Evolutionary conservation across 1,140 invertebrate genomes (phyloP).

Genomic region (Doryteuthis pealeii): DNA sequence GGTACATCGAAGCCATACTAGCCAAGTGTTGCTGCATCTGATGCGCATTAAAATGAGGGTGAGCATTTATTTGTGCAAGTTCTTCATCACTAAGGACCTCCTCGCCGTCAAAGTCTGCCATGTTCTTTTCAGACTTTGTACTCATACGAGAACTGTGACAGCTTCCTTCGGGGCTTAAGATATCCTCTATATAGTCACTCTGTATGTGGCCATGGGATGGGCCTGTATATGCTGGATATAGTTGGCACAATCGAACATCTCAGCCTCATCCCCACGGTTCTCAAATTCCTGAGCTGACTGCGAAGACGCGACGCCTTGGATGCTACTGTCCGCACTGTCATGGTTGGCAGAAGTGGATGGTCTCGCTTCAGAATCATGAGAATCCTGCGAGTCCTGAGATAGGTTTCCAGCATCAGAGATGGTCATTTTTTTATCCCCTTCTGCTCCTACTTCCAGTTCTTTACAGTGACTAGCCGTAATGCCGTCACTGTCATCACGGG

Average conservation of each 20-base stretch:
- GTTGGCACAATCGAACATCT: slow-evolving; percentile 52
- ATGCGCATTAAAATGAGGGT: slow-evolving; percentile 44
- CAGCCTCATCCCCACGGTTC: slow-evolving; percentile 31
- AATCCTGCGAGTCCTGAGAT: slow-evolving; percentile 8
- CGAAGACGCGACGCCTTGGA: slow-evolving; percentile 9
- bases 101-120: slow-evolving; percentile 92
- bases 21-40: slow-evolving; percentile 57
- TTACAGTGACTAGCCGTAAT: neutral
- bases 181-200: slow-evolving; percentile 65
- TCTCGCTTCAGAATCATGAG: slow-evolving; percentile 4
- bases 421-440: slow-evolving; percentile 7
- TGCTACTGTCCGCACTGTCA: slow-evolving; percentile 15
- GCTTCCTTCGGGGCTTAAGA: slow-evolving; percentile 63
- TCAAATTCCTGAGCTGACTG: slow-evolving; percentile 18
- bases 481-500: neutral
- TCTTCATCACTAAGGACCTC: slow-evolving; percentile 81
- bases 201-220: slow-evolving; percentile 26
- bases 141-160: slow-evolving; percentile 79
- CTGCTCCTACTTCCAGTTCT: neutral
- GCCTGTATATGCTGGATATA: slow-evolving; percentile 40
- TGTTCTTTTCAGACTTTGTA: slow-evolving; percentile 91
- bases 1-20: slow-evolving; percentile 56
- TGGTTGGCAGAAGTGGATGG: slow-evolving; percentile 10
- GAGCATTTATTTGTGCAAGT: slow-evolving; percentile 69
- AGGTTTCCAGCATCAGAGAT: slow-evolving; percentile 11